These are phyloP conservation scores for Microtus obscurus DNA, from an alignment of 2,797 vertebrate species.

Conservation along the genomic window DNA sequence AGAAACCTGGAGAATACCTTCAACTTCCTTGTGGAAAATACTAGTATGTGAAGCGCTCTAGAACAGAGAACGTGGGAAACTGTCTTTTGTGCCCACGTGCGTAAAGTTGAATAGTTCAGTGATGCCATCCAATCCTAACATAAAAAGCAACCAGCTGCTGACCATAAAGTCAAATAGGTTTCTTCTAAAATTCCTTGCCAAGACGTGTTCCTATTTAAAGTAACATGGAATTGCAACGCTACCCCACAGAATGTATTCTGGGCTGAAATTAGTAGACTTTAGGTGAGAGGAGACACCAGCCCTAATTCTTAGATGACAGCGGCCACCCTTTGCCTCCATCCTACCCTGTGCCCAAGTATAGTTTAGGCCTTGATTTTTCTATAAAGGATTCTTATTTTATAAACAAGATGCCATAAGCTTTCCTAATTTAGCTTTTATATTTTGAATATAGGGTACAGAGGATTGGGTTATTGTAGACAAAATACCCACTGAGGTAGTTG, in stretches of 20 bases:
- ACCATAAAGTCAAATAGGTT: neutral
- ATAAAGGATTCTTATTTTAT: slow-evolving; percentile 81
- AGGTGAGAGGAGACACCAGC: neutral
- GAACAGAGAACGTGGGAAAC: neutral
- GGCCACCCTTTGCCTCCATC: neutral
- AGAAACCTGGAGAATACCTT: neutral
- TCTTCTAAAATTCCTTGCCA: neutral
- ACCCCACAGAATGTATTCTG: neutral
- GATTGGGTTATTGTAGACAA: slow-evolving; percentile 94
- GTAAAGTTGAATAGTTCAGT: neutral
- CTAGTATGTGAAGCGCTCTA: neutral
- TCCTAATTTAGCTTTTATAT: slow-evolving; percentile 94
- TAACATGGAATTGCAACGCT: neutral
- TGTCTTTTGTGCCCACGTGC: neutral
- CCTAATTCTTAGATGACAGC: neutral
- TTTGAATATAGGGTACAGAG: slow-evolving; percentile 93
- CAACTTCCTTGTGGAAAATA: slow-evolving; percentile 18
- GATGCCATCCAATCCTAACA: neutral
- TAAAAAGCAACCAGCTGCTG: neutral
- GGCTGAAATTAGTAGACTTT: neutral
- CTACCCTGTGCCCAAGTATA: neutral
- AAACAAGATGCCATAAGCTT: slow-evolving; percentile 79
- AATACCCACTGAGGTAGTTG: slow-evolving; percentile 92
- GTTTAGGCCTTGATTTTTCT: slow-evolving; percentile 51
- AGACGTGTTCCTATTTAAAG: neutral